Evolutionary conservation across 2,113 vertebrate genomes (phyloP).

Genomic region (Eonycteris spelaea): DNA sequence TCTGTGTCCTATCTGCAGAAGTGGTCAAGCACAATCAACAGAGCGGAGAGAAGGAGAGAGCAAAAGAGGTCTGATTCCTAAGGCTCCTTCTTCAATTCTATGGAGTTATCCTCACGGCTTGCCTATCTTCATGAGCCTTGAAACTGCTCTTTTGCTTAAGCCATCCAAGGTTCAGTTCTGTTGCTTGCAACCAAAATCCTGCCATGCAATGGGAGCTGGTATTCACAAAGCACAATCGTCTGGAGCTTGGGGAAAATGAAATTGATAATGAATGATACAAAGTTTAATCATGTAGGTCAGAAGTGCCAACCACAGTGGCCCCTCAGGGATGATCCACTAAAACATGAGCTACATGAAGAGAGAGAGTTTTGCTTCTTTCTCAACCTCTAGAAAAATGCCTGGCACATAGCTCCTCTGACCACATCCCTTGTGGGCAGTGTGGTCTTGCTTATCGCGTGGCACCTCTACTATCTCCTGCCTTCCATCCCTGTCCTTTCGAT

Average conservation of each 20-base stretch:
- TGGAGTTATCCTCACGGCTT: not conserved
- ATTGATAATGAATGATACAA: not conserved
- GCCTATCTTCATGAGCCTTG: not conserved
- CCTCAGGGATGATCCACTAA: not conserved
- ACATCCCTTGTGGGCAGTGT: rapidly evolving
- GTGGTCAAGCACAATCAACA: not conserved
- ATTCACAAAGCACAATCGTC: not conserved
- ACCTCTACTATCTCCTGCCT: not conserved
- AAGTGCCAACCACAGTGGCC: not conserved
- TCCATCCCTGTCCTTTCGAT: no score
- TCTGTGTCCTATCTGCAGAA: not conserved
- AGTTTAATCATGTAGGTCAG: not conserved
- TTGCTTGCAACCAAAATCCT: not conserved
- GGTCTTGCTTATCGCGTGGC: not conserved
- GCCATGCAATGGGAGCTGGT: not conserved
- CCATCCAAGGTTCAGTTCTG: not conserved
- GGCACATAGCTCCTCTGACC: not conserved
- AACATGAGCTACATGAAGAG: not conserved
- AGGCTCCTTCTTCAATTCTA: not conserved
- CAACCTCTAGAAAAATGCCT: not conserved
- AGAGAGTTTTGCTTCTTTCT: not conserved
- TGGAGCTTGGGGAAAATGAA: not conserved
- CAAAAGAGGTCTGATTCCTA: not conserved
- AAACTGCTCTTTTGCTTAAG: not conserved
- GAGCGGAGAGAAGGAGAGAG: not conserved